These are phyloP conservation scores for Galleria mellonella DNA, from an alignment of 1,140 invertebrate species.

Conservation along the genomic window DNA sequence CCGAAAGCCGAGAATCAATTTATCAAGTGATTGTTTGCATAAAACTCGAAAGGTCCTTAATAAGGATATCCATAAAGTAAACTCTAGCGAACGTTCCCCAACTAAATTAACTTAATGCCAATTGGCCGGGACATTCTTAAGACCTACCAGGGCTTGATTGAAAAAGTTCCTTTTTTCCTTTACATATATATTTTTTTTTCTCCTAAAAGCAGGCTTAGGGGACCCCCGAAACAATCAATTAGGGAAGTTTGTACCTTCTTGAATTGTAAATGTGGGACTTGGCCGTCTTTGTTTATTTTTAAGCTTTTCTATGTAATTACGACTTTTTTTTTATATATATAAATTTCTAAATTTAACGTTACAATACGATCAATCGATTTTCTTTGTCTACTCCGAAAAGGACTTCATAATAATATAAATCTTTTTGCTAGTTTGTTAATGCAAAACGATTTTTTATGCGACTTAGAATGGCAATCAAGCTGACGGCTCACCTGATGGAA, in stretches of 20 bases:
- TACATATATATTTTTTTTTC: neutral
- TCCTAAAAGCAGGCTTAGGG: slow-evolving; percentile 37
- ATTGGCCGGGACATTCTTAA: slow-evolving; percentile 9
- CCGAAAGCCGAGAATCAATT: no score
- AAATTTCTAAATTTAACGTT: no score
- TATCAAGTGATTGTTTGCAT: no score
- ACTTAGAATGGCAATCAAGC: no score
- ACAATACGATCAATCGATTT: no score
- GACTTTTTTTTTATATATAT: slow-evolving; percentile 2
- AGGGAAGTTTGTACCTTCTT: slow-evolving; percentile 44
- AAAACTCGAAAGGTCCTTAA: neutral
- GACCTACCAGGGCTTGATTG: slow-evolving; percentile 34
- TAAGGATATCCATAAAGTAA: neutral
- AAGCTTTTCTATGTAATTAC: slow-evolving; percentile 15
- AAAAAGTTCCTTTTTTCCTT: slow-evolving; percentile 36
- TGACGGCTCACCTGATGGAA: no score
- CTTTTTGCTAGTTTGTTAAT: no score
- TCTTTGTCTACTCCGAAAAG: no score
- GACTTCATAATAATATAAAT: no score
- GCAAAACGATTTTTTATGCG: no score
- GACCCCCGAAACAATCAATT: slow-evolving; percentile 54
- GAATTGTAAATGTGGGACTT: slow-evolving; percentile 54
- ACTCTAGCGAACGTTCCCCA: neutral
- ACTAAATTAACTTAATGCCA: no score
- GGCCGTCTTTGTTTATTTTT: slow-evolving; percentile 20